Base-by-base conservation (phyloP, 2,113 vertebrate genomes). In the Brienomyrus brachyistius region DNA sequence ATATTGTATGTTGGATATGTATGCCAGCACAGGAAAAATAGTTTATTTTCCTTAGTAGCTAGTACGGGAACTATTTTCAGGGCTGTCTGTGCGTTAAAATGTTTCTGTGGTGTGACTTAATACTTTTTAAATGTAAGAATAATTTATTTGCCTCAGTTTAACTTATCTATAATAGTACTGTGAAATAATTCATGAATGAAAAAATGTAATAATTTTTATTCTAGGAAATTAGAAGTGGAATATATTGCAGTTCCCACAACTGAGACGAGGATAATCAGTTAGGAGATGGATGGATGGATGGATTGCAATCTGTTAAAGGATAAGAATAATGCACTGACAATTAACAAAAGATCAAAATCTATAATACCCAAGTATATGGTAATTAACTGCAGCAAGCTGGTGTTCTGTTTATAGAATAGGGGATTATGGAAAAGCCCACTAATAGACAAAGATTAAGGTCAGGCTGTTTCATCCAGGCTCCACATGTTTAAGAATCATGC, bases 371-470 rank as follows among this genome's bases (percentile, higher is more conserved):
- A 19, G 15, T 83, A 43, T 83, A 47, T 43, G 40, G 15, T 83
- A 83, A 83, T 23, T 40, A 17, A n/a, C 59, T 27, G n/a, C 59
- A 66, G 23, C 19, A 83, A 19, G 31, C 5, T 47, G 35, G 80
- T 8, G 6, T 40, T 82, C 77, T 83, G 5, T 43, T 83, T 83
- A 23, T 13, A 47, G 80, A 40, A 83, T 45, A 82, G 19, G 17
- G 31, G 31, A 45, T 21, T 43, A 21, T 19, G 31, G 50, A 80
- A 48, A 66, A 8, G 27, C 59, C n/a, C 27, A 66, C 62, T 50
- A 17, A 85, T 2, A 11, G 31, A 66, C 59, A 47, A 70, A 88
- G 83, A 89, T 91, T 52, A 87, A 35, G 80, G 40, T 35, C 51
- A 27, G 51, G 4, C 89, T 88, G 90, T 31, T 85, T 90, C 19